Evolutionary conservation across 1,140 invertebrate species (phyloP).

Genomic region (Centruroides sculpturatus): DNA sequence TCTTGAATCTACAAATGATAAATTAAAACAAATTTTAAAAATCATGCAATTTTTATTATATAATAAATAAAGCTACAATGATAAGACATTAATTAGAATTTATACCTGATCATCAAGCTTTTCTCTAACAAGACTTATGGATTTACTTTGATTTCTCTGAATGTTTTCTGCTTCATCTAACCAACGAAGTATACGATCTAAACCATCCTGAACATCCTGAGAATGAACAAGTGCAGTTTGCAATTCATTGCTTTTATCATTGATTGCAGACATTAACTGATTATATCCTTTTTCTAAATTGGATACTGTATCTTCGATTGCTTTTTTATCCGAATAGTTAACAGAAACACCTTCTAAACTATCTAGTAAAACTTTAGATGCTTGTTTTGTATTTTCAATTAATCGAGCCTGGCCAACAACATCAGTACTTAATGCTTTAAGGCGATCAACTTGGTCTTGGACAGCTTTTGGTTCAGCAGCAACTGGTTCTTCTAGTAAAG

Average conservation of each 20-base stretch:
- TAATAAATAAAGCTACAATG: background rate
- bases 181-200: conserved; percentile 72
- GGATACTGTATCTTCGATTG: conserved; percentile 59
- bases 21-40: background rate
- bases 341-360: conserved; percentile 54
- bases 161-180: conserved; percentile 65
- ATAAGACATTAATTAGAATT: background rate
- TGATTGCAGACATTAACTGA: conserved; percentile 50
- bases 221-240: conserved; percentile 80
- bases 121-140: conserved; percentile 73
- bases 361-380: conserved; percentile 50
- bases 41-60: background rate
- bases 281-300: conserved; percentile 61
- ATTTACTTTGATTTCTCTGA: conserved; percentile 51
- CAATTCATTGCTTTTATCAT: conserved; percentile 62
- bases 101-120: conserved; percentile 58
- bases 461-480: conserved; percentile 72
- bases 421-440: conserved; percentile 72
- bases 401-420: conserved; percentile 67
- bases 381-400: conserved; percentile 60
- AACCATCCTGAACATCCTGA: conserved; percentile 83
- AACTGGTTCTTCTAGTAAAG: conserved; percentile 60
- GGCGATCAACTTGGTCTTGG: conserved; percentile 68
- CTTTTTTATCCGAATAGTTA: conserved; percentile 54
- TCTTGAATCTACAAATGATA: conserved; percentile 46